These are phyloP conservation scores for Euura lappo DNA, from an alignment of 1,140 invertebrate species.

Conservation along the genomic window DNA sequence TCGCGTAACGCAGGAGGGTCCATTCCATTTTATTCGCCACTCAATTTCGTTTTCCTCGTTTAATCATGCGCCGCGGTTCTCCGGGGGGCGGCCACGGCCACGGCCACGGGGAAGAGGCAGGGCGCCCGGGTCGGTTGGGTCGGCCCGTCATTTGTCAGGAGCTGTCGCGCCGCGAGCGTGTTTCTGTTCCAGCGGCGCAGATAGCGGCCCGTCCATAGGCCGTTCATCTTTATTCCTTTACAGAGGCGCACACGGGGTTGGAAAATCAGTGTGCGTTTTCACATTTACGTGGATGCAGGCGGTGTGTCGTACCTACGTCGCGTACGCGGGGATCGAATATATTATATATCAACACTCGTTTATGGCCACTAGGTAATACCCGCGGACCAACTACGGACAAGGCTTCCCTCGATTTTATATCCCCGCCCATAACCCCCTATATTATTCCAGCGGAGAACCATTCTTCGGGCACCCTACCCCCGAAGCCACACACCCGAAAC, in stretches of 20 bases:
- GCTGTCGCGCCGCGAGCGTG: slow-evolving; percentile 60
- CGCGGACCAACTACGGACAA: background rate
- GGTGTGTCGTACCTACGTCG: background rate
- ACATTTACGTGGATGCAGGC: background rate
- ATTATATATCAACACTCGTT: background rate
- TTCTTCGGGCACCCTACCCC: slow-evolving; percentile 15
- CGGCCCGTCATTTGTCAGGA: slow-evolving; percentile 61
- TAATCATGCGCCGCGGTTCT: slow-evolving; percentile 48
- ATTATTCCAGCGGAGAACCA: background rate
- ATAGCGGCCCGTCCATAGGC: slow-evolving; percentile 60
- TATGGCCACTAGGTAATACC: too few species aligned
- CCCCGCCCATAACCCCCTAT: slow-evolving; percentile 14
- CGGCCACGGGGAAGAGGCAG: slow-evolving; percentile 8
- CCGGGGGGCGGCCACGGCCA: slow-evolving; percentile 1
- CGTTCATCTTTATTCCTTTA: slow-evolving; percentile 61
- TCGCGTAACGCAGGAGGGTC: background rate
- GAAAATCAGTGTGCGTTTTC: too few species aligned
- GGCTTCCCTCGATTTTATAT: slow-evolving; percentile 25
- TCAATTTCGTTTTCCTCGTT: slow-evolving; percentile 56
- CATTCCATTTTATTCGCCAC: slow-evolving; percentile 38
- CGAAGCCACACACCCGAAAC: slow-evolving; percentile 48
- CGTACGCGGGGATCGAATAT: background rate
- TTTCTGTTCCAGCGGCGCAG: slow-evolving; percentile 59
- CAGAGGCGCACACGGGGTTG: slow-evolving; percentile 23
- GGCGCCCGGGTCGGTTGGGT: slow-evolving; percentile 38